Evolutionary conservation across 2,888 invertebrate species (phyloP), one percentile per base, ranked within the genome.

Genomic region (Andrena marginata): DNA sequence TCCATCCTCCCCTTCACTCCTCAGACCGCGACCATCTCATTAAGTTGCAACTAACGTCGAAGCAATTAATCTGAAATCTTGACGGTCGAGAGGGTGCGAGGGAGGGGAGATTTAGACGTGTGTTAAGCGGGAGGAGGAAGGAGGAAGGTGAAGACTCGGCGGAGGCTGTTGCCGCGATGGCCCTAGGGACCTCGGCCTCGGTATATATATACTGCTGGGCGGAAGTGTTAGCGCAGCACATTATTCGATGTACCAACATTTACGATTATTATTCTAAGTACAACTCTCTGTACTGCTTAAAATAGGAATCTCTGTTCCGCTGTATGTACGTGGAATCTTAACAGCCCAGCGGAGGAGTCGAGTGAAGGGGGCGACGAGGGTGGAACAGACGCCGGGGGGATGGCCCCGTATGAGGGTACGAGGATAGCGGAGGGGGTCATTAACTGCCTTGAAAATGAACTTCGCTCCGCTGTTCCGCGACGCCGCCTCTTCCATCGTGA

Each of bases 41-140:
- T 90, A 90, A 90, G 87, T 90, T 89, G 89, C 89, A 88, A 90
- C 89, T 90, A 88, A 89, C 90, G 89, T 90, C 88, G 88, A 85
- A 89, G 87, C 89, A 89, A 90, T 90, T 90, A 90, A 90, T 90
- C 88, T 87, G 84, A 90, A 90, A 88, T 88, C 88, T 87, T 85
- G 85, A 88, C 85, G 85, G 77, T 75, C 75, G 84, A 68, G 85
- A 73, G 77, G 63, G 33, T 13, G 59, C 5, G 0, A 26, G 49
- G 33, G 35, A 48, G 54, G 65, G 60, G 56, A 23, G 42, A 56
- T 48, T 20, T 73, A 59, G 42, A 59, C 51, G 48, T 26, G 60
- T 29, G 42, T 42, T 42, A 10, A 68, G 49, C 35, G 70, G 1
- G 33, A 48, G 67, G 31, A 26, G 48, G 63, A 29, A 74, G 59